Percentiles rank a stretch among this genome's conserved stretches.
Evolutionary conservation across 1,140 invertebrate species (phyloP).

Genomic region (Globodera rostochiensis): DNA sequence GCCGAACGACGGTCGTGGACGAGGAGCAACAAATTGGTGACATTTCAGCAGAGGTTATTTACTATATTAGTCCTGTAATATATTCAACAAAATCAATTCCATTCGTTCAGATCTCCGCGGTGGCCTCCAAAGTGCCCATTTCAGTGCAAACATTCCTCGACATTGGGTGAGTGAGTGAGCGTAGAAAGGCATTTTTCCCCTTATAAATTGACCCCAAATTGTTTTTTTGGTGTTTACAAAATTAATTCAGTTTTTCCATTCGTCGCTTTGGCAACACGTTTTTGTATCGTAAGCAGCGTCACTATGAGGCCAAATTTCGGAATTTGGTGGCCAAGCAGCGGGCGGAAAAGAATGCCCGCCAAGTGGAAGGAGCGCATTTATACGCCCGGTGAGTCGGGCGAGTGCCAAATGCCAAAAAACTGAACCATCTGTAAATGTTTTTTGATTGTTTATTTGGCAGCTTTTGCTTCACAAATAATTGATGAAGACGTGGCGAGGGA

Average conservation of each 20-base stretch:
- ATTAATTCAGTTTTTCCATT: constrained; percentile 36
- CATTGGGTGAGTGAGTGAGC: constrained; percentile 39
- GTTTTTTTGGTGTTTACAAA: background rate
- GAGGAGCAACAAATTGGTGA: constrained; percentile 41
- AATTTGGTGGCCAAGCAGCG: constrained; percentile 40
- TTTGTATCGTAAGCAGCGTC: constrained; percentile 50
- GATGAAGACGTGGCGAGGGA: constrained; percentile 56
- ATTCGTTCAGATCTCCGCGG: constrained; percentile 20
- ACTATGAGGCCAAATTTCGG: constrained; percentile 53
- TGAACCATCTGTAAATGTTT: too few relatives aligned
- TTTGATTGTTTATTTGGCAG: constrained; percentile 10
- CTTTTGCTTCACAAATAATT: constrained; percentile 44
- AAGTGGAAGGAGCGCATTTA: constrained; percentile 49
- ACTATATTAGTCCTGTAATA: background rate
- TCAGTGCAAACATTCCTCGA: constrained; percentile 55
- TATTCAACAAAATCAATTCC: background rate
- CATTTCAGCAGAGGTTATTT: constrained; percentile 26
- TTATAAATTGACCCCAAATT: background rate
- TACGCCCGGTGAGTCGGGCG: constrained; percentile 36
- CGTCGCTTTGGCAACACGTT: constrained; percentile 57
- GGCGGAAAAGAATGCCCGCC: constrained; percentile 39
- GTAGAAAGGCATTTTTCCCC: background rate
- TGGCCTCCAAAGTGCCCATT: constrained; percentile 43
- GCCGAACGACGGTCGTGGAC: constrained; percentile 5
- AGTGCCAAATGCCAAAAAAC: background rate